Evolutionary conservation across 2,888 invertebrate species (phyloP).

Genomic region (Hylaea fasciaria): DNA sequence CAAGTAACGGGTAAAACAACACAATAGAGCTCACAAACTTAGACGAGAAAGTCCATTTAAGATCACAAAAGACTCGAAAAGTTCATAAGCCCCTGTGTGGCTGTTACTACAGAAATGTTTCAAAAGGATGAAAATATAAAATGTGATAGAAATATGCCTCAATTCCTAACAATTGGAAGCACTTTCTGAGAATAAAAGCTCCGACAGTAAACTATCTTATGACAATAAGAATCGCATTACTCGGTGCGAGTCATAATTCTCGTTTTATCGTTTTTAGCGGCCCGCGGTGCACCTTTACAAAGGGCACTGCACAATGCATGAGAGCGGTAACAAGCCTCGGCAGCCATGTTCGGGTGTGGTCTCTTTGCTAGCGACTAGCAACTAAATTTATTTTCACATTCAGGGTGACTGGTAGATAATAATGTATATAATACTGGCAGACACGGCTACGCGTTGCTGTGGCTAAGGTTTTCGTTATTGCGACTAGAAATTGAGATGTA

Average conservation of each 20-base stretch:
- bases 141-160: not conserved
- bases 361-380: conserved; percentile 5
- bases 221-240: conserved; percentile 9
- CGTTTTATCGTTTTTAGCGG: conserved; percentile 17
- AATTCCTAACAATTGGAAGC: conserved; percentile 8
- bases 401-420: too few relatives aligned
- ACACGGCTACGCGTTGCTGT: too few relatives aligned
- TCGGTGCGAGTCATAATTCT: conserved; percentile 9
- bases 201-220: conserved; percentile 1
- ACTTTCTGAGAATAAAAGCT: not conserved
- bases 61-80: not conserved
- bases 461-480: too few relatives aligned
- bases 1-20: not conserved
- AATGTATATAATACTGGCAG: too few relatives aligned
- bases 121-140: too few relatives aligned
- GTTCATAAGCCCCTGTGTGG: not conserved
- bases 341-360: conserved; percentile 34
- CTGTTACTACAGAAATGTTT: not conserved
- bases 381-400: not conserved
- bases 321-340: conserved; percentile 45
- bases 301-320: conserved; percentile 43
- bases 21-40: too few relatives aligned
- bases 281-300: conserved; percentile 18
- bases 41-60: too few relatives aligned
- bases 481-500: too few relatives aligned